Evolutionary conservation across 1,140 invertebrate genomes (phyloP).

Genomic region (Archivesica marissinica): DNA sequence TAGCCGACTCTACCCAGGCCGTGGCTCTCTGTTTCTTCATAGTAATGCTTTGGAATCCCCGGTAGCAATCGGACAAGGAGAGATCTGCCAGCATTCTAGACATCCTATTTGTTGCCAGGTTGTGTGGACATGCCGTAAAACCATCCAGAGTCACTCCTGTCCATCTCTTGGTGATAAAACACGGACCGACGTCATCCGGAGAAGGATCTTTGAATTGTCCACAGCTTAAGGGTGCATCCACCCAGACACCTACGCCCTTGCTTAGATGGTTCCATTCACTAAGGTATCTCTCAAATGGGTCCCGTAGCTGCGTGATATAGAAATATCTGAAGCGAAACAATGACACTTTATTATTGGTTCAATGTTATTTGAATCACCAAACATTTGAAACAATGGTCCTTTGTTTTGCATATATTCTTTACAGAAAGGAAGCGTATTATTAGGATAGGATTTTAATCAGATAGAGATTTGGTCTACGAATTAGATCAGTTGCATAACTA

Average conservation of each 20-base stretch:
- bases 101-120: conserved; percentile 97
- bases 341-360: too few relatives aligned
- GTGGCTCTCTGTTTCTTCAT: conserved; percentile 87
- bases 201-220: conserved; percentile 89
- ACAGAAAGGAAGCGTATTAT: too few relatives aligned
- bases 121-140: conserved; percentile 95
- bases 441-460: too few relatives aligned
- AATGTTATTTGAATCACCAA: too few relatives aligned
- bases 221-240: conserved; percentile 74
- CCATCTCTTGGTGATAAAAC: conserved; percentile 85
- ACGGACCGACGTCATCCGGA: conserved; percentile 85
- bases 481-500: too few relatives aligned
- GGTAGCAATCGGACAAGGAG: conserved; percentile 96
- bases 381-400: too few relatives aligned
- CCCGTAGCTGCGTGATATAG: conserved; percentile 96
- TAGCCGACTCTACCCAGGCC: conserved; percentile 95
- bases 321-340: conserved; percentile 92
- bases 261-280: conserved; percentile 94
- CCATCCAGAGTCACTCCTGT: conserved; percentile 89
- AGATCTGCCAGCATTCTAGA: conserved; percentile 96
- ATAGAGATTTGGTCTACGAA: too few relatives aligned
- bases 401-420: too few relatives aligned
- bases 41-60: conserved; percentile 90
- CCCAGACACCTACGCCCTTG: conserved; percentile 97
- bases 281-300: conserved; percentile 94